These are phyloP conservation scores for Cariama cristata DNA, from an alignment of 2,113 vertebrate species.

Conservation along the genomic window DNA sequence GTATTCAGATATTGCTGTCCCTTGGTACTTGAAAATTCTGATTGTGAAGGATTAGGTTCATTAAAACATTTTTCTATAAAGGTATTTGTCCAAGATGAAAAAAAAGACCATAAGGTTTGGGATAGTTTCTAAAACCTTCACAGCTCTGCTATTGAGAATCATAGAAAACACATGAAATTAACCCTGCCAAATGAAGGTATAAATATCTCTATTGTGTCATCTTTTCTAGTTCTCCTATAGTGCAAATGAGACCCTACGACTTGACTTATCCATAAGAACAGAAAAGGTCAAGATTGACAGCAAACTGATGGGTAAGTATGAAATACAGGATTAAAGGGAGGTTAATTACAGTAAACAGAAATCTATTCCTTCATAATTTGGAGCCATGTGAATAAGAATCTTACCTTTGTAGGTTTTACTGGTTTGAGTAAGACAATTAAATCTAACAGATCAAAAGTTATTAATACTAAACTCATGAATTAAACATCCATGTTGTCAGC, in stretches of 20 bases:
- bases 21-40: slow-evolving; percentile 27
- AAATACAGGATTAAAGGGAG: not conserved
- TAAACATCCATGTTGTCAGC: not conserved
- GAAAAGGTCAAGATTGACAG: slow-evolving; percentile 88
- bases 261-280: slow-evolving; percentile 87
- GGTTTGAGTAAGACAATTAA: not conserved
- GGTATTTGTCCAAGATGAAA: not conserved
- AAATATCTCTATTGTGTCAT: slow-evolving; percentile 11
- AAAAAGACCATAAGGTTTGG: not conserved
- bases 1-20: not conserved
- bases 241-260: slow-evolving; percentile 83
- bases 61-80: slow-evolving; percentile 38
- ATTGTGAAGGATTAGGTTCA: slow-evolving; percentile 43
- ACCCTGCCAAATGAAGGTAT: not conserved
- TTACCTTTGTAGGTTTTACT: not conserved
- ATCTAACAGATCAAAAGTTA: not conserved
- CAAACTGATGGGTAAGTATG: slow-evolving; percentile 86
- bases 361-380: not conserved
- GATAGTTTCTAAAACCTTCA: not conserved
- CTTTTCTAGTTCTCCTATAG: slow-evolving; percentile 82
- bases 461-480: not conserved
- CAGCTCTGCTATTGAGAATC: not conserved
- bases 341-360: not conserved
- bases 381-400: not conserved
- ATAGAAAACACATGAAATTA: not conserved